Conservation (phyloP, 1,140 invertebrate genomes). For the Leptopilina clavipes region DNA sequence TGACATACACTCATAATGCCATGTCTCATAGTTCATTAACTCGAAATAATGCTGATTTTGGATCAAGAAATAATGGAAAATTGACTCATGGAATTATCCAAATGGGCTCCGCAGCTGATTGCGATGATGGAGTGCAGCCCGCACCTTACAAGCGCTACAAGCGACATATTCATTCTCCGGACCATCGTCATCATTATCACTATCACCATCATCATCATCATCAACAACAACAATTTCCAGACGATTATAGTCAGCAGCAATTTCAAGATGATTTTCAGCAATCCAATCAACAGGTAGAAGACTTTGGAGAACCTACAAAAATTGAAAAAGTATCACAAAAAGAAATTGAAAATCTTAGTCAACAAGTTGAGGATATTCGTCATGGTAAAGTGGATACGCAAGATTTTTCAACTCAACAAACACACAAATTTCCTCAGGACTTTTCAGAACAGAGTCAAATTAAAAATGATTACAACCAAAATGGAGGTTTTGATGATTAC, state of each 20-base stretch:
- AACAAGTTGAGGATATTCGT: conserved; percentile 32
- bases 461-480: conserved; percentile 30
- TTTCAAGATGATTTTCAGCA: not conserved
- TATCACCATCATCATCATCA: not conserved
- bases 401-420: conserved; percentile 40
- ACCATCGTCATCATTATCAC: not conserved
- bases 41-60: not conserved
- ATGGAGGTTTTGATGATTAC: conserved; percentile 26
- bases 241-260: not conserved
- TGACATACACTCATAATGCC: not conserved
- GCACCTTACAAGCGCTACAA: not conserved
- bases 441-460: conserved; percentile 27
- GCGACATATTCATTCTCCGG: not conserved
- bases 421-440: conserved; percentile 18
- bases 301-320: conserved; percentile 49
- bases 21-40: not conserved
- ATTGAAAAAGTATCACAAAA: conserved; percentile 51
- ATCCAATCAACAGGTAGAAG: conserved; percentile 21
- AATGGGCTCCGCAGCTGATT: not conserved
- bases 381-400: conserved; percentile 14
- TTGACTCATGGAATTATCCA: not conserved
- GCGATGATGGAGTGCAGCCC: not conserved
- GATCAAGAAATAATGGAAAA: not conserved
- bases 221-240: not conserved
- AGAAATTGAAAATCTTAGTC: conserved; percentile 39